A percentile compares a stretch with the other conserved stretches of the same genome.
phyloP scores from a whole-genome alignment of 2,797 vertebrate genomes.

The Mergus octosetaceus region DNA sequence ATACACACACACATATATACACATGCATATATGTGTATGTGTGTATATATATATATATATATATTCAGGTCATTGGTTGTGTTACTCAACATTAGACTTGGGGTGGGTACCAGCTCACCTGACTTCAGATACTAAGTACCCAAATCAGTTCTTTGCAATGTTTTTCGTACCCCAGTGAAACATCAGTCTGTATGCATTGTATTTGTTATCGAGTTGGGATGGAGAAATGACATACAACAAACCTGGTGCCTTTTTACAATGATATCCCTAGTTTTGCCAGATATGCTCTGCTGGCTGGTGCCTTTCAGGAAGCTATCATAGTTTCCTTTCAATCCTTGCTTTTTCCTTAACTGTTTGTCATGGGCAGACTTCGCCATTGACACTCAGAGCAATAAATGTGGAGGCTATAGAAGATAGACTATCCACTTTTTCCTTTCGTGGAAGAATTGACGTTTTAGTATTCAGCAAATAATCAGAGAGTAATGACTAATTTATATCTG shows the following conservation, averaged over 20 bases:
- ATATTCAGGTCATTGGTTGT: neutral
- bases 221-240: neutral
- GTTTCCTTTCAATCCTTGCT: neutral
- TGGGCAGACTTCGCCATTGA: neutral
- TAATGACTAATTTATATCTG: constrained; percentile 31
- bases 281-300: neutral
- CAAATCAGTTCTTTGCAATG: neutral
- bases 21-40: neutral
- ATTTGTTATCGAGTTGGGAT: fast-evolving
- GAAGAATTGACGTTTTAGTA: neutral
- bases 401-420: neutral
- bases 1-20: too few relatives aligned
- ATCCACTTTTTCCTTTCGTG: neutral
- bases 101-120: neutral
- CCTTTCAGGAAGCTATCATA: neutral
- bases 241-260: neutral
- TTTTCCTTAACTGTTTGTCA: neutral
- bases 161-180: neutral
- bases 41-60: too few relatives aligned
- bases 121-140: neutral
- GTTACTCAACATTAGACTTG: neutral
- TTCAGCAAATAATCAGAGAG: constrained; percentile 18
- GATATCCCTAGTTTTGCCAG: neutral
- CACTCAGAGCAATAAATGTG: neutral
- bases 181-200: neutral